A percentile compares a stretch with the other conserved stretches of the same genome.
These are phyloP conservation scores for Euclidia mi DNA, from an alignment of 2,888 invertebrate species.

Conservation along the genomic window DNA sequence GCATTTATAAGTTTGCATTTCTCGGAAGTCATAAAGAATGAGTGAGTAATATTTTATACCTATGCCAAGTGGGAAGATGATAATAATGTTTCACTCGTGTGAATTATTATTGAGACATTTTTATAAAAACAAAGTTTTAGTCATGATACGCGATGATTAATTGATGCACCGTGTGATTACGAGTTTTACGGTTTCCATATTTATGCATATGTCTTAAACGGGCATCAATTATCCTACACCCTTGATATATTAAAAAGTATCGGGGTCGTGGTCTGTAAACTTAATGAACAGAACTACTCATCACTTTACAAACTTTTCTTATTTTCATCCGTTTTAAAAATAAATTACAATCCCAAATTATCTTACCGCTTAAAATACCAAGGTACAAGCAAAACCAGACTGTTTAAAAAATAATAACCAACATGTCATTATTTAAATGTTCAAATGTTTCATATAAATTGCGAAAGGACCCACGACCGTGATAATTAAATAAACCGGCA, in stretches of 20 bases:
- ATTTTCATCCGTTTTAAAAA: too few relatives aligned
- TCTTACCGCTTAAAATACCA: slow-evolving; percentile 72
- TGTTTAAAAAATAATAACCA: slow-evolving; percentile 55
- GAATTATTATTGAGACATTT: background rate
- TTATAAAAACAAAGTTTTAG: too few relatives aligned
- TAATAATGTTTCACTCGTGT: background rate
- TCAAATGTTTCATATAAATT: slow-evolving; percentile 62
- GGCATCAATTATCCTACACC: too few relatives aligned
- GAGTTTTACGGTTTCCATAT: too few relatives aligned
- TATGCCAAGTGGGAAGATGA: background rate
- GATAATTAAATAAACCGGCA: slow-evolving; percentile 52
- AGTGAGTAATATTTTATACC: slow-evolving; percentile 4
- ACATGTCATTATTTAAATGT: slow-evolving; percentile 58
- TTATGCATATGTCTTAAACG: too few relatives aligned
- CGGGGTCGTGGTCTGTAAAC: too few relatives aligned
- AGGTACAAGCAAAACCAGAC: slow-evolving; percentile 63
- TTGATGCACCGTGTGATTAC: too few relatives aligned
- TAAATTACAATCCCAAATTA: too few relatives aligned
- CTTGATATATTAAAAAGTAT: too few relatives aligned
- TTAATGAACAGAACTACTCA: too few relatives aligned
- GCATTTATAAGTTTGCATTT: slow-evolving; percentile 11
- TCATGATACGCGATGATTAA: too few relatives aligned
- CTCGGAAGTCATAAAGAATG: slow-evolving; percentile 15
- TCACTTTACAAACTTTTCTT: too few relatives aligned
- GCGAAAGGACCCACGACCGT: slow-evolving; percentile 35